Evolutionary conservation across 2,113 vertebrate species (phyloP), one percentile per base, ranked within the genome.

Genomic region (Ctenomys sociabilis): DNA sequence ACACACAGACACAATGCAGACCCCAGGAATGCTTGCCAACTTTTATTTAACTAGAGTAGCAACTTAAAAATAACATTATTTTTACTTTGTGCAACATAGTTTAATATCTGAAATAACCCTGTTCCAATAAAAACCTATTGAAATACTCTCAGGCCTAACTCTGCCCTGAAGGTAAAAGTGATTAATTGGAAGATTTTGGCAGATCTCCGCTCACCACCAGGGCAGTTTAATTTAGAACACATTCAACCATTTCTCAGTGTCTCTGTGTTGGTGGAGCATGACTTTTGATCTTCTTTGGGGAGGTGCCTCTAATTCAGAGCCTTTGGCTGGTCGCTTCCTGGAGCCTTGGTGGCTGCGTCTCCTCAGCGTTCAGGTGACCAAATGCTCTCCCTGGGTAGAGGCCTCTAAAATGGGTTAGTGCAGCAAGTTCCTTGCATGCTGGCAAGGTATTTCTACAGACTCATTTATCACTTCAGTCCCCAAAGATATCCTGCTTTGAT

Each of bases 181-280:
- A 95, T 98, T 96, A 97, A 93, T 97, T 97, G 97, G 91, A 52
- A 80, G 97, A 97, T 92, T 98, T 98, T 97, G 88, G 97, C 96
- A 97, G 97, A 95, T 97, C 84, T 95, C 96, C 85, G 72, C 95
- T 94, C 91, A 89, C 63, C 86, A 97, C 88, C 96, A 97, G 96
- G 92, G 61, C 85, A 95, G 61, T 93, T 97, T 98, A 98, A 98
- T 98, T 97, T 97, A 98, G 97, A 98, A 97, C 97, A 98, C 96
- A 97, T 97, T 98, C 97, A 91, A 94, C 87, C 94, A 73, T 97
- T 97, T 94, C 95, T 97, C 97, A 96, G 96, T 95, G 90, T 98
- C 95, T 97, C 88, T 96, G 77, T 84, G 96, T 93, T 97, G 78
- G 91, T 97, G 92, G 95, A 96, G 90, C 85, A 95, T 90, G 96